Evolutionary conservation across 1,140 invertebrate species (phyloP).

Genomic region (Drosophila micromelanica): DNA sequence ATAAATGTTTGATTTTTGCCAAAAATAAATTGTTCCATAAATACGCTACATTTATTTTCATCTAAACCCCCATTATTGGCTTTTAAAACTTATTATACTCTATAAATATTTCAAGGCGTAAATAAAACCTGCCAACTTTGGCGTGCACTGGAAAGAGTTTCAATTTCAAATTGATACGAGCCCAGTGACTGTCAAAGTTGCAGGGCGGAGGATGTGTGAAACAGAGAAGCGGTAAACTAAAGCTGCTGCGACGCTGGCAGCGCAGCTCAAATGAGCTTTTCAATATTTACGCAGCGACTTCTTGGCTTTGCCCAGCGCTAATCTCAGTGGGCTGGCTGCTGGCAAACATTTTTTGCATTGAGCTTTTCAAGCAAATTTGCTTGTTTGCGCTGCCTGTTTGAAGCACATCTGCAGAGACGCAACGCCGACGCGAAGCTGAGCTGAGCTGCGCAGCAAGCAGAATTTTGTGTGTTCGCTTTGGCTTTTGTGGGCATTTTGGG

Average conservation of each 20-base stretch:
- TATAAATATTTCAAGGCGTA: neutral
- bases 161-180: constrained; percentile 6
- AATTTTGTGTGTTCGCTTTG: constrained; percentile 17
- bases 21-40: too few relatives aligned
- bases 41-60: too few relatives aligned
- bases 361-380: constrained; percentile 68
- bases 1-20: too few relatives aligned
- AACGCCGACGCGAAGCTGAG: neutral
- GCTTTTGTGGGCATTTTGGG: constrained; percentile 57
- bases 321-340: constrained; percentile 40
- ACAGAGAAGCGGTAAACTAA: constrained; percentile 18
- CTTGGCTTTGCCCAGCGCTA: constrained; percentile 58
- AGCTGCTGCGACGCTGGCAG: constrained; percentile 27
- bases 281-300: constrained; percentile 74
- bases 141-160: constrained; percentile 8
- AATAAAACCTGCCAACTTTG: neutral
- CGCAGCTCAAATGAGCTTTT: constrained; percentile 73
- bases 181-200: constrained; percentile 12
- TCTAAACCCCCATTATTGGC: too few relatives aligned
- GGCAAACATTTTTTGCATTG: constrained; percentile 65
- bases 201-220: neutral
- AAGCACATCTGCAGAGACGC: constrained; percentile 44
- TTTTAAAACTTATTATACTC: neutral
- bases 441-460: constrained; percentile 3
- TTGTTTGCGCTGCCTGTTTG: constrained; percentile 69